These are phyloP conservation scores for Butorides virescens DNA, from an alignment of 2,113 vertebrate genomes.

Conservation along the genomic window DNA sequence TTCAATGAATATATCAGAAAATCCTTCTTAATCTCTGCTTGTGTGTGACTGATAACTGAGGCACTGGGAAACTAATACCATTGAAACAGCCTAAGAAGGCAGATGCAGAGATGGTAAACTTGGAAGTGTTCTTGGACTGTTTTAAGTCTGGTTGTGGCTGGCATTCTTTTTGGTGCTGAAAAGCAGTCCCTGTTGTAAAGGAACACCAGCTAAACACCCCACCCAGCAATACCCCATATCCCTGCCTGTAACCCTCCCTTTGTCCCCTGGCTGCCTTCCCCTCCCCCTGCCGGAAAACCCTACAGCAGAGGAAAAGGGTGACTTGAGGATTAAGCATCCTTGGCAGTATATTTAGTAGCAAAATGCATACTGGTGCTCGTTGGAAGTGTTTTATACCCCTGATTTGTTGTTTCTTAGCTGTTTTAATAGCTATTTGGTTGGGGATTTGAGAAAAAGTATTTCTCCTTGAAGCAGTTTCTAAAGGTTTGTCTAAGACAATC, in stretches of 20 bases:
- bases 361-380: accelerated
- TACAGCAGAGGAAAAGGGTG: background rate
- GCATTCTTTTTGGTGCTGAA: background rate
- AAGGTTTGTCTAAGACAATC: background rate
- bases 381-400: background rate
- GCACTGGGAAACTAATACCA: background rate
- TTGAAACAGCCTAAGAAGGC: background rate
- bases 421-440: background rate
- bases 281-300: background rate
- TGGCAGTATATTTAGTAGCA: background rate
- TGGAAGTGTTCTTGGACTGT: background rate
- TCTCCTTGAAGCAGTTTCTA: background rate
- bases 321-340: background rate
- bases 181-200: background rate
- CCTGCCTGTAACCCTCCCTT: background rate
- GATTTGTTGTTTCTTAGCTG: background rate
- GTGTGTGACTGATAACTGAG: background rate
- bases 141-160: background rate
- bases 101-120: background rate
- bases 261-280: background rate
- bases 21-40: background rate
- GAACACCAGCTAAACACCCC: background rate
- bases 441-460: background rate
- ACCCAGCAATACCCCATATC: background rate
- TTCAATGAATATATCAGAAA: background rate